Percentiles rank a stretch among this genome's conserved stretches.
Evolutionary conservation across 2,113 vertebrate genomes (phyloP).

Genomic region (Lepisosteus osseus): DNA sequence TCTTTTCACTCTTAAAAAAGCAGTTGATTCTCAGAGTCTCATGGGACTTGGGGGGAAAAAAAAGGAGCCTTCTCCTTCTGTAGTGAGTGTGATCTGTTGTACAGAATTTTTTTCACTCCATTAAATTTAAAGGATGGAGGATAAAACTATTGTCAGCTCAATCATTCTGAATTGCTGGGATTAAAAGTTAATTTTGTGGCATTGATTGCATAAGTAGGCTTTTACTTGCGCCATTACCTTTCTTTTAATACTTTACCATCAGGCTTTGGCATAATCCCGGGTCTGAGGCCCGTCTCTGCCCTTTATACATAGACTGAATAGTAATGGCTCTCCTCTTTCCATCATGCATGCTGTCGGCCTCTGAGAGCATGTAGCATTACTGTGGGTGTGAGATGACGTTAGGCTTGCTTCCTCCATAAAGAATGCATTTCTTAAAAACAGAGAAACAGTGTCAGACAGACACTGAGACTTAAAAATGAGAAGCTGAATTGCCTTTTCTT

Average conservation of each 20-base stretch:
- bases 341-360: too few species aligned
- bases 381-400: too few species aligned
- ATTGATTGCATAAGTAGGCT: slow-evolving; percentile 46
- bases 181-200: slow-evolving; percentile 46
- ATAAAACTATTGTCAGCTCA: slow-evolving; percentile 27
- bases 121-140: slow-evolving; percentile 20
- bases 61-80: background rate
- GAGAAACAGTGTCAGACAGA: too few species aligned
- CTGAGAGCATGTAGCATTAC: too few species aligned
- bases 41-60: background rate
- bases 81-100: background rate
- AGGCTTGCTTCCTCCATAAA: too few species aligned
- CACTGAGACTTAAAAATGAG: too few species aligned
- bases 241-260: slow-evolving; percentile 32
- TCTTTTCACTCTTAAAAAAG: too few species aligned
- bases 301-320: background rate
- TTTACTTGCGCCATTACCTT: slow-evolving; percentile 46
- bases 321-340: background rate
- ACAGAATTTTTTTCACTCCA: background rate
- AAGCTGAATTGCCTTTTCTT: background rate
- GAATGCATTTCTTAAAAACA: too few species aligned
- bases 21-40: too few species aligned
- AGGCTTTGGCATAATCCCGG: background rate
- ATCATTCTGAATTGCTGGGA: slow-evolving; percentile 37
- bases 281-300: background rate